Conservation (phyloP, 2,888 invertebrate genomes). For the Pharmacophagus antenor region DNA sequence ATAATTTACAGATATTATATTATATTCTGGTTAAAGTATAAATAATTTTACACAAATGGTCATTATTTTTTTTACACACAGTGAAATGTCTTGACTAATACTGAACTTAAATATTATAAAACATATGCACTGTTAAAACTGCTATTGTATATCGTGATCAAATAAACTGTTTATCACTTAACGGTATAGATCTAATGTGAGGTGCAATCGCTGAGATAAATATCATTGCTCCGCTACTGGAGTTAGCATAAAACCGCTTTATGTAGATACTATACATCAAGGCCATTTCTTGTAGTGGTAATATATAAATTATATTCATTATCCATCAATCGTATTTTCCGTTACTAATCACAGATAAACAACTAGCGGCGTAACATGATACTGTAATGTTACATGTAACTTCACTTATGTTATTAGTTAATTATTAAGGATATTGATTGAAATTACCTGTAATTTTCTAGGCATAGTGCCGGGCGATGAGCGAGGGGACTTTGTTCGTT, state of each 20-base stretch:
- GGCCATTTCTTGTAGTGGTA: not conserved
- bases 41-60: no score
- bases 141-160: not conserved
- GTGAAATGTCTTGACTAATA: not conserved
- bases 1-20: no score
- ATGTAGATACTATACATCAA: not conserved
- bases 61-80: no score
- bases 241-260: not conserved
- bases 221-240: not conserved
- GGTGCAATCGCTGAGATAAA: not conserved
- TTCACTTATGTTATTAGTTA: not conserved
- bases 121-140: not conserved
- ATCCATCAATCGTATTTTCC: no score
- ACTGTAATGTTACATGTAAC: no score
- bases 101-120: not conserved
- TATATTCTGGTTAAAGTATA: no score
- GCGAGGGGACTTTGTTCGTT: constrained; percentile 74
- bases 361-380: no score
- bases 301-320: not conserved
- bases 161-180: not conserved
- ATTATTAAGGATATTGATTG: not conserved
- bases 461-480: constrained; percentile 67
- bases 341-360: no score
- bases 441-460: constrained; percentile 68
- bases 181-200: not conserved